Evolutionary conservation across 2,113 vertebrate species (phyloP), one percentile per base, ranked within the genome.

Genomic region (Aptenodytes patagonicus): DNA sequence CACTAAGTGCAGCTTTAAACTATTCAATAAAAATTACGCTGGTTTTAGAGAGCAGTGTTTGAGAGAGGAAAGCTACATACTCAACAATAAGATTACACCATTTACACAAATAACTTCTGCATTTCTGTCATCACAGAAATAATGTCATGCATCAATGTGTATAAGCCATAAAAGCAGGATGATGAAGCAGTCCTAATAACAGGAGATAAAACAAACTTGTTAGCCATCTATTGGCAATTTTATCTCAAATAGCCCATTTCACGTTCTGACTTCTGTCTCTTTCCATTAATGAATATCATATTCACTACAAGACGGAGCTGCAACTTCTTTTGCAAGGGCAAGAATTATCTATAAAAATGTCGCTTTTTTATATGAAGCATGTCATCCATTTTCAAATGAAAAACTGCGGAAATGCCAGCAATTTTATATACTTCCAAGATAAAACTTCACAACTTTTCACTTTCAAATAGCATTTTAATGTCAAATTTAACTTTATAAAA

Each of bases 1-100:
- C 18, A 80, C 13, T 91, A 93, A 95, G 91, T 95, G 89, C 89
- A 93, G 87, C 40, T 97, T 95, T 91, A 80, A 93, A 46, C 36
- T 80, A 66, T 42, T 94, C 83, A 87, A 84, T 95, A 95, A 91
- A 93, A 94, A 61, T 51, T 72, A 70, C 10, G 21, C 62, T 40
- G 62, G 58, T 62, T 96, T 95, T 91, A 85, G 70, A 82, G 9
- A 76, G 24, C 17, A 42, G 49, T 70, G 87, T 95, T 93, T 85
- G 77, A 62, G 83, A 91, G 29, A 79, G 62, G 18, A 89, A 86
- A 88, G 51, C 94, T 71, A 55, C 51, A 62, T 69, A 66, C 31
- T 28, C 46, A 93, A 90, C 70, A 83, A 19, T 83, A 66, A 93
- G 91, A 97, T 95, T 91, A 93, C 9, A 62, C 78, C 70, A 86